These are phyloP conservation scores for Drosophila acutilabella DNA, from an alignment of 2,888 invertebrate species.

Conservation along the genomic window DNA sequence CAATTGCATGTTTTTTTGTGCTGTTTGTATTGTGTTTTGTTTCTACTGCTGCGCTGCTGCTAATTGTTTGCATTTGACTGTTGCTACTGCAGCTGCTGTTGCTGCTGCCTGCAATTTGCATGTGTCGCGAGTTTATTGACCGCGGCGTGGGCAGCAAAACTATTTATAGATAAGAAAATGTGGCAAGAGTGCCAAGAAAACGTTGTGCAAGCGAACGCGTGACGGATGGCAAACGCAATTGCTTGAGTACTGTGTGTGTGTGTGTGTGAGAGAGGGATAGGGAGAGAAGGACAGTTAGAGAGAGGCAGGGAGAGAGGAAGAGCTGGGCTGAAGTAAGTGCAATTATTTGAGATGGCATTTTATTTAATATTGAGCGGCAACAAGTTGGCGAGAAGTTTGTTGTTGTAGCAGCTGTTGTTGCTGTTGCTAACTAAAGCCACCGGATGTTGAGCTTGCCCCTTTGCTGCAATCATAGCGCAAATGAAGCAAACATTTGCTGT, in stretches of 20 bases:
- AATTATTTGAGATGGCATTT: slow-evolving; percentile 18
- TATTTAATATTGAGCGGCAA: slow-evolving; percentile 21
- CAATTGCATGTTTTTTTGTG: slow-evolving; percentile 18
- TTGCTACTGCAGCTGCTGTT: slow-evolving; percentile 32
- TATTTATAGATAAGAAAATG: slow-evolving; percentile 80
- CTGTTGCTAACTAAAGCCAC: slow-evolving; percentile 43
- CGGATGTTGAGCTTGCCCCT: slow-evolving; percentile 65
- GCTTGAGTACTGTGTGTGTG: slow-evolving; percentile 1
- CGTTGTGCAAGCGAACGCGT: slow-evolving; percentile 56
- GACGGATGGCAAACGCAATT: slow-evolving; percentile 43
- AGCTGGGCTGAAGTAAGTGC: neutral
- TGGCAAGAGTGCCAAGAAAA: slow-evolving; percentile 74
- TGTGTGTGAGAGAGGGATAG: neutral
- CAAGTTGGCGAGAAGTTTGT: slow-evolving; percentile 47
- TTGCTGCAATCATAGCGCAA: slow-evolving; percentile 73
- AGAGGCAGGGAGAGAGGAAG: neutral
- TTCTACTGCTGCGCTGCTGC: slow-evolving; percentile 38
- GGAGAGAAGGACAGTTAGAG: too few relatives aligned
- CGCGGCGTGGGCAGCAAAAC: slow-evolving; percentile 76
- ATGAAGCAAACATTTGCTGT: slow-evolving; percentile 82
- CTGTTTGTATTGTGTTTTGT: slow-evolving; percentile 30
- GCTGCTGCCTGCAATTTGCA: slow-evolving; percentile 72
- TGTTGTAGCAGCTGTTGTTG: slow-evolving; percentile 24
- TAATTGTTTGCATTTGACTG: slow-evolving; percentile 73
- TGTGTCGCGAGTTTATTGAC: slow-evolving; percentile 81